Evolutionary conservation across 2,888 invertebrate species (phyloP).

Genomic region (Synergus gifuensis): DNA sequence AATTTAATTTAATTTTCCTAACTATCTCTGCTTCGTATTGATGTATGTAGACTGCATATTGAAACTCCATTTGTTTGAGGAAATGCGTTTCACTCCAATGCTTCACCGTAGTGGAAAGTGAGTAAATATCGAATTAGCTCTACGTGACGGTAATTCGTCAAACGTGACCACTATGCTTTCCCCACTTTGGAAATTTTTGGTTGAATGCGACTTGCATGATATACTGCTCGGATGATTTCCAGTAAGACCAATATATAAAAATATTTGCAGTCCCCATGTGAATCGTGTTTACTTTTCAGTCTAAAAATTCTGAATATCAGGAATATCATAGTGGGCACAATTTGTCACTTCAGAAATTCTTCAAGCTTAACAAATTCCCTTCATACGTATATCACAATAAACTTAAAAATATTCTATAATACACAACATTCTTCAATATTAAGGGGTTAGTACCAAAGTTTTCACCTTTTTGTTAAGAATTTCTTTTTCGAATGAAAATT

Average conservation of each 20-base stretch:
- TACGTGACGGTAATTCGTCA: slow-evolving; percentile 50
- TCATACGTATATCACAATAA: too few relatives aligned
- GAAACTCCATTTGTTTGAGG: background rate
- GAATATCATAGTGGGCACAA: background rate
- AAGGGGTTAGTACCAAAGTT: too few relatives aligned
- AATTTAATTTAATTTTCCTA: background rate
- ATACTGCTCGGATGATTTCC: background rate
- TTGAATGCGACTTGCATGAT: slow-evolving; percentile 47
- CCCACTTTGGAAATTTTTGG: slow-evolving; percentile 48
- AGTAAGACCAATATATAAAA: background rate
- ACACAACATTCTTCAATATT: too few relatives aligned
- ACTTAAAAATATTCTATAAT: too few relatives aligned
- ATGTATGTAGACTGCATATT: background rate
- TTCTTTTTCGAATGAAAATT: too few relatives aligned
- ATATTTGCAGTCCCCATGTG: background rate
- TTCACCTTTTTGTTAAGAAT: too few relatives aligned
- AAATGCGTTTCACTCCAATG: slow-evolving; percentile 33
- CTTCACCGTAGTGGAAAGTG: slow-evolving; percentile 42
- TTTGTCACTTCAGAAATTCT: too few relatives aligned
- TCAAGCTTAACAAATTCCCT: too few relatives aligned
- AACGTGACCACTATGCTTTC: slow-evolving; percentile 49
- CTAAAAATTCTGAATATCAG: background rate
- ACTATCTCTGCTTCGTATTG: background rate
- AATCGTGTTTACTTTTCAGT: background rate
- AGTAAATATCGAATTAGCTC: slow-evolving; percentile 51